Evolutionary conservation across 2,888 invertebrate species (phyloP).

Genomic region (Oxyscelio sp.): DNA sequence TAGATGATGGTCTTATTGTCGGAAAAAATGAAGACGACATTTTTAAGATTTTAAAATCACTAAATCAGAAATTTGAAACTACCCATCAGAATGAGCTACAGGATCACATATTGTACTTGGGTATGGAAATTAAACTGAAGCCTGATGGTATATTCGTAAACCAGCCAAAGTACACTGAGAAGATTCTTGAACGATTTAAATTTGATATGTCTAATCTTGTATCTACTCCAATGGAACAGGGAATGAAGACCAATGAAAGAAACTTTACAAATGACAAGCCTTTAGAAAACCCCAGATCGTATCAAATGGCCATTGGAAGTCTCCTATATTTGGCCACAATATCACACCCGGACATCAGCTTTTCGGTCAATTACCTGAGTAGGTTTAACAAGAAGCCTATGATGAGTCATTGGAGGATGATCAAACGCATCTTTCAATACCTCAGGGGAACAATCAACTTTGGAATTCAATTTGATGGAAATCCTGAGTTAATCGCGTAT

Average conservation of each 20-base stretch:
- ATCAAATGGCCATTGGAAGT: background rate
- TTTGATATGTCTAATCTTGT: background rate
- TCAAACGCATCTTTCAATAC: slow-evolving; percentile 70
- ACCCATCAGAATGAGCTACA: too few relatives aligned
- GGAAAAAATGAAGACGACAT: slow-evolving; percentile 10
- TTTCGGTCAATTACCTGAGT: slow-evolving; percentile 78
- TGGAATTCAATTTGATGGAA: slow-evolving; percentile 77
- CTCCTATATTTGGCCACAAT: too few relatives aligned
- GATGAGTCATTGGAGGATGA: too few relatives aligned
- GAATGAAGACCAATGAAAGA: slow-evolving; percentile 75
- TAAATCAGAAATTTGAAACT: slow-evolving; percentile 2
- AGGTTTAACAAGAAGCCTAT: slow-evolving; percentile 67
- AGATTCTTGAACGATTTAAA: background rate
- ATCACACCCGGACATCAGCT: slow-evolving; percentile 79
- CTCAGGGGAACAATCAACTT: slow-evolving; percentile 62
- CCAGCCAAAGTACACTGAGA: background rate
- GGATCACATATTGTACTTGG: slow-evolving; percentile 4
- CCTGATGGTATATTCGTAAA: background rate
- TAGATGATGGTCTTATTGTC: slow-evolving; percentile 21
- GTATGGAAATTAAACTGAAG: slow-evolving; percentile 53
- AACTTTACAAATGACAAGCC: background rate
- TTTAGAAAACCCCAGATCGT: background rate
- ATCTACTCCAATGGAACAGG: slow-evolving; percentile 77
- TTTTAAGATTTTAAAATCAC: background rate
- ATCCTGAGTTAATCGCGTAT: slow-evolving; percentile 37